Percentiles rank a stretch among this genome's conserved stretches.
Conservation (phyloP, 1,140 invertebrate genomes). For the Aphis craccivora region DNA sequence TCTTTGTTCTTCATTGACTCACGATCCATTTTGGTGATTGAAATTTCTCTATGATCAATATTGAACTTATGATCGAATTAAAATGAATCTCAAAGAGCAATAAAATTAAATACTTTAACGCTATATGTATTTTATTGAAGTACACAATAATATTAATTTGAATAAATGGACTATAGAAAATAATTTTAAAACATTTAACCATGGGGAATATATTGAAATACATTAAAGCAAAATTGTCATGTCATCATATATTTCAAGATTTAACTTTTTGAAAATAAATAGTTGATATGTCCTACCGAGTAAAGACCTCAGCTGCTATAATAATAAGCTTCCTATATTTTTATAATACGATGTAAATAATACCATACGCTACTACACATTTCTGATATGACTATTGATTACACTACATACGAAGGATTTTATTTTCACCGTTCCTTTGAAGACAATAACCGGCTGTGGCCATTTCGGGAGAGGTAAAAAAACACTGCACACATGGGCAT, state of each 20-base stretch:
- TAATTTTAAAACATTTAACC: background rate
- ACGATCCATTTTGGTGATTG: background rate
- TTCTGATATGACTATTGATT: background rate
- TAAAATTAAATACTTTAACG: background rate
- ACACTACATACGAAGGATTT: background rate
- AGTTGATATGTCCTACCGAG: too few relatives aligned
- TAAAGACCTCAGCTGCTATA: background rate
- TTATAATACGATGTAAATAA: background rate
- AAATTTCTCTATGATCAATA: background rate
- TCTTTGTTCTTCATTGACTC: background rate
- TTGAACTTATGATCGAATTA: background rate
- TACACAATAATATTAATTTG: background rate
- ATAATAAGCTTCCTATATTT: background rate
- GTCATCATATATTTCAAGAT: background rate
- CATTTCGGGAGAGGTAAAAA: background rate
- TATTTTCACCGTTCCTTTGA: background rate
- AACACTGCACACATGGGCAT: constrained; percentile 15
- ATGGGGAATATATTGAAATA: background rate
- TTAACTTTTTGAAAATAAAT: background rate
- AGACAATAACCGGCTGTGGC: constrained; percentile 8
- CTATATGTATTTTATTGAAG: background rate
- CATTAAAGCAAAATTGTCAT: too few relatives aligned
- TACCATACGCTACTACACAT: background rate
- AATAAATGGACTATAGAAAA: background rate
- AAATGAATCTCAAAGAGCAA: background rate